Conservation (phyloP, 2,888 invertebrate genomes). For the Exephanes ischioxanthus region DNA sequence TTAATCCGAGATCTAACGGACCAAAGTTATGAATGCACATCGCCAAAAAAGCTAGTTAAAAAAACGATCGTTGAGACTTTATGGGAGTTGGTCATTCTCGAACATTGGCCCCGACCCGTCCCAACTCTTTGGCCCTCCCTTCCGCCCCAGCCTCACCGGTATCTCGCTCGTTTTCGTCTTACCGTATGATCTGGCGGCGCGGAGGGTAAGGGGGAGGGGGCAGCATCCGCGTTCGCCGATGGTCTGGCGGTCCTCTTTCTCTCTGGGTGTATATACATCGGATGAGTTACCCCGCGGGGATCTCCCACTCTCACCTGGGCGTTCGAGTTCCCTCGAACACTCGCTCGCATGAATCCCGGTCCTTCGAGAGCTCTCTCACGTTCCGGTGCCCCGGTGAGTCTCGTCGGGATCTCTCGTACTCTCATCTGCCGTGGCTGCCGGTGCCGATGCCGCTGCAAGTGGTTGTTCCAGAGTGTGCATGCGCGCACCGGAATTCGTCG, state of each 20-base stretch:
- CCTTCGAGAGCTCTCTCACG: slow-evolving; percentile 63
- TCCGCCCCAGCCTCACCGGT: not conserved
- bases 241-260: slow-evolving; percentile 21
- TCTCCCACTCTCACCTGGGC: slow-evolving; percentile 67
- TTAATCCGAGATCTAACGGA: not conserved
- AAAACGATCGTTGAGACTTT: slow-evolving; percentile 44
- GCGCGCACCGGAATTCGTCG: slow-evolving; percentile 62
- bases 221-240: slow-evolving; percentile 35
- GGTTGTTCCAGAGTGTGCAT: slow-evolving; percentile 38
- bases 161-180: slow-evolving; percentile 43
- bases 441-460: slow-evolving; percentile 12
- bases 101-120: slow-evolving; percentile 73
- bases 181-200: slow-evolving; percentile 43
- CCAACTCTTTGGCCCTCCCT: slow-evolving; percentile 54
- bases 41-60: slow-evolving; percentile 10
- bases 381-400: slow-evolving; percentile 67
- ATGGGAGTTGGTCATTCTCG: slow-evolving; percentile 73
- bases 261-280: slow-evolving; percentile 53
- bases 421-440: slow-evolving; percentile 27
- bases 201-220: not conserved
- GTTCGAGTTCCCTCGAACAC: slow-evolving; percentile 61
- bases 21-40: slow-evolving; percentile 19
- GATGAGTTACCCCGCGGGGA: slow-evolving; percentile 67
- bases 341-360: slow-evolving; percentile 65
- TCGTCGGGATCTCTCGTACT: slow-evolving; percentile 39